A percentile compares a stretch with the other conserved stretches of the same genome.
phyloP scores from a whole-genome alignment of 2,888 invertebrate genomes.

The Chironomus tentans region DNA sequence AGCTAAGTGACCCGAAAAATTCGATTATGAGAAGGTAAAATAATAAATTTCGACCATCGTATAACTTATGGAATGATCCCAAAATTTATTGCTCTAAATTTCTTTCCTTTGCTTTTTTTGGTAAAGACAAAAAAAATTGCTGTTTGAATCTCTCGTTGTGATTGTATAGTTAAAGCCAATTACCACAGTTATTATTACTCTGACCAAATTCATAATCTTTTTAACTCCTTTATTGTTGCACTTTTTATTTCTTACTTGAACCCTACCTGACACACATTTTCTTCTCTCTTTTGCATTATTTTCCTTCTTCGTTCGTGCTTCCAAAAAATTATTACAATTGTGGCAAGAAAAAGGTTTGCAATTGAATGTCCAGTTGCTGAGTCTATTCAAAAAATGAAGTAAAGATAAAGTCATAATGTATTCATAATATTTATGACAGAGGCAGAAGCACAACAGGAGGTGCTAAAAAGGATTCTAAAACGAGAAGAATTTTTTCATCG shows the following conservation, averaged over 20 bases:
- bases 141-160: neutral
- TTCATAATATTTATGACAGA: constrained; percentile 7
- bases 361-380: neutral
- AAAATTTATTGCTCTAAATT: constrained; percentile 25
- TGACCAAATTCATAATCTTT: constrained; percentile 20
- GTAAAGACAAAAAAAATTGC: neutral
- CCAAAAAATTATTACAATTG: neutral
- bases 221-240: constrained; percentile 6
- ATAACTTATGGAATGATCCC: neutral
- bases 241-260: neutral
- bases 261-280: neutral
- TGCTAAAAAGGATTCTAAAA: neutral
- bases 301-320: neutral
- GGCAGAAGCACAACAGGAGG: constrained; percentile 6
- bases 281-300: neutral
- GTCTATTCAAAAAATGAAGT: neutral
- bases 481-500: neutral
- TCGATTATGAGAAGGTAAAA: neutral
- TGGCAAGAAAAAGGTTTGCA: neutral
- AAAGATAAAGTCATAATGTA: neutral
- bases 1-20: neutral
- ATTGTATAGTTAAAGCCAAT: constrained; percentile 15
- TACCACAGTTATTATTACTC: constrained; percentile 17
- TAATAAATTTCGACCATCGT: neutral
- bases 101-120: neutral